Percentiles rank a stretch among this genome's conserved stretches.
Conservation (phyloP, 2,888 invertebrate genomes). For the Anthrax anthrax region DNA sequence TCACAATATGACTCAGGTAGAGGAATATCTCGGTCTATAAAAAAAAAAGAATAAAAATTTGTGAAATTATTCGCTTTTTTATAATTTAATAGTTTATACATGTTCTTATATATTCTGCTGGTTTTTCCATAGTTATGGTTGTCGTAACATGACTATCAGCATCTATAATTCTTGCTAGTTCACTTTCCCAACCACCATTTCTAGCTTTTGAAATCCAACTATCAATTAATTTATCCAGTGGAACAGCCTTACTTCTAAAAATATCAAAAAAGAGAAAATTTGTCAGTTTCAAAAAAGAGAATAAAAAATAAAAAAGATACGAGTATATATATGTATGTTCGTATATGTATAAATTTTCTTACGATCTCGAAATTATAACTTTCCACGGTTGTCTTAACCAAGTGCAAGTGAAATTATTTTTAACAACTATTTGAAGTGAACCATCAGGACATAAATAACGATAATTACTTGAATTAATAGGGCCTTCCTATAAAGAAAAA, state of each 20-base stretch:
- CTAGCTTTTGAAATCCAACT: constrained; percentile 15
- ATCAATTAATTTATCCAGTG: constrained; percentile 14
- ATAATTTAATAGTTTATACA: constrained; percentile 6
- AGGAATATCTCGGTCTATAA: constrained; percentile 17
- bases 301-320: background rate
- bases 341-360: too few species aligned
- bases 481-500: constrained; percentile 5
- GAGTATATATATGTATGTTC: too few species aligned
- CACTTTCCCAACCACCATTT: constrained; percentile 12
- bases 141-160: constrained; percentile 6
- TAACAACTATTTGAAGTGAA: constrained; percentile 15
- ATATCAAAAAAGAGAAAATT: background rate
- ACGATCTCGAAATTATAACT: constrained; percentile 33
- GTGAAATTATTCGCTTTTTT: background rate
- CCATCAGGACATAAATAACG: constrained; percentile 27
- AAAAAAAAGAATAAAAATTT: background rate
- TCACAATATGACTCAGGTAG: constrained; percentile 8
- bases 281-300: background rate
- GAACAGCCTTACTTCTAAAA: constrained; percentile 14
- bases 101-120: constrained; percentile 8
- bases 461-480: constrained; percentile 12
- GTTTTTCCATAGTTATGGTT: constrained; percentile 8
- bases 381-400: constrained; percentile 50
- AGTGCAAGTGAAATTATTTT: constrained; percentile 37
- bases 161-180: constrained; percentile 16